Percentiles rank a stretch among this genome's conserved stretches.
Conservation (phyloP, 2,888 invertebrate species). For the Mimas tiliae region DNA sequence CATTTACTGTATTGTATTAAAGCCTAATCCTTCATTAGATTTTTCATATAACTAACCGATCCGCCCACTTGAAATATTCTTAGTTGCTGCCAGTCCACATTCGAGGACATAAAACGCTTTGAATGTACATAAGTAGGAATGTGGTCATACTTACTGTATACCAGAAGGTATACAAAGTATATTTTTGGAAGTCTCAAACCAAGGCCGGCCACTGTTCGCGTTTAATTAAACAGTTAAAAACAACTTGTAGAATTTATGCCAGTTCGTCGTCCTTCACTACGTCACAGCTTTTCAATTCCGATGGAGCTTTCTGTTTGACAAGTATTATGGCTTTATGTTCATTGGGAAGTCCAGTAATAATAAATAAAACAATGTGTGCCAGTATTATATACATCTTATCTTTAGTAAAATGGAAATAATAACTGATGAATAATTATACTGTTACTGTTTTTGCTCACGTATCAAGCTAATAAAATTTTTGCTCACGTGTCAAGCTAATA, state of each 20-base stretch:
- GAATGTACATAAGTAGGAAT: not conserved
- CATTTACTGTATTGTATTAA: too few relatives aligned
- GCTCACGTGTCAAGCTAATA: too few relatives aligned
- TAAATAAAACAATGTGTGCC: not conserved
- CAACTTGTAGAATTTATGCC: constrained; percentile 19
- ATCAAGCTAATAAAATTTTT: too few relatives aligned
- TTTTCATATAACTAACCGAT: too few relatives aligned
- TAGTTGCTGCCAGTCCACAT: not conserved
- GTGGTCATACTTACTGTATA: not conserved
- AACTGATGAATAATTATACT: too few relatives aligned
- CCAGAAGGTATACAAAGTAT: constrained; percentile 1
- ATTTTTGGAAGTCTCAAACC: constrained; percentile 22
- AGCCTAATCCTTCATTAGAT: too few relatives aligned
- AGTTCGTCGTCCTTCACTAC: constrained; percentile 23
- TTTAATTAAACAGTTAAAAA: constrained; percentile 21
- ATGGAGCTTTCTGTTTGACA: constrained; percentile 21
- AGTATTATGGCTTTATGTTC: not conserved
- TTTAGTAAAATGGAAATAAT: too few relatives aligned
- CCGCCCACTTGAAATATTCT: not conserved
- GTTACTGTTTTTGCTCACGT: too few relatives aligned
- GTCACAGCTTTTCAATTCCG: constrained; percentile 20
- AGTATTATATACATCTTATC: too few relatives aligned
- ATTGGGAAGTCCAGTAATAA: not conserved
- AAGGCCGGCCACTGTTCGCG: constrained; percentile 16
- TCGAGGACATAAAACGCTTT: not conserved